Evolutionary conservation across 2,888 invertebrate genomes (phyloP).

Genomic region (Scaptomyza caliginosa): DNA sequence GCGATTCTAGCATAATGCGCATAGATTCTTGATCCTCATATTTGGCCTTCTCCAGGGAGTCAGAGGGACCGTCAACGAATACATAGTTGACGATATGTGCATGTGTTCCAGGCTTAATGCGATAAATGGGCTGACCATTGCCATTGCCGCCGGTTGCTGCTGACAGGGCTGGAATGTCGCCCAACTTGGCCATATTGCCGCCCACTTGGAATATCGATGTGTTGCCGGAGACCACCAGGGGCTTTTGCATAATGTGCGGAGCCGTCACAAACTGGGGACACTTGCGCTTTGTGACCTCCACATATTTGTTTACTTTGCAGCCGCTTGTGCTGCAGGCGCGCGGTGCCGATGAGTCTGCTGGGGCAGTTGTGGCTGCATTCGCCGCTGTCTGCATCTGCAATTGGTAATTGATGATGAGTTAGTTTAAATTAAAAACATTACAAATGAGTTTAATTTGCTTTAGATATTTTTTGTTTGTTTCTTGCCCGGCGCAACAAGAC

Average conservation of each 20-base stretch:
- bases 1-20: conserved; percentile 78
- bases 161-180: conserved; percentile 72
- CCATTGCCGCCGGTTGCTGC: conserved; percentile 12
- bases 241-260: conserved; percentile 76
- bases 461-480: not conserved
- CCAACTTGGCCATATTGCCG: conserved; percentile 71
- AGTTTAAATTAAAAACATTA: not conserved
- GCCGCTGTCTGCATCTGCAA: conserved; percentile 38
- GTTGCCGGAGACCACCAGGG: conserved; percentile 81
- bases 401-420: not conserved
- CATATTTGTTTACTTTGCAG: conserved; percentile 65
- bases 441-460: too few relatives aligned
- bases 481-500: conserved; percentile 11
- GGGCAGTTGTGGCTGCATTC: not conserved
- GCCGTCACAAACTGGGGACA: conserved; percentile 77
- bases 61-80: conserved; percentile 79
- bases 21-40: conserved; percentile 80
- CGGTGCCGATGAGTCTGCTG: conserved; percentile 20
- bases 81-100: conserved; percentile 83
- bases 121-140: conserved; percentile 69
- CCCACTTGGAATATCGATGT: conserved; percentile 82
- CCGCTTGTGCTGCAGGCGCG: conserved; percentile 53
- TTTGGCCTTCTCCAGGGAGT: conserved; percentile 79
- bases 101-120: conserved; percentile 83
- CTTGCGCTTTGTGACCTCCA: conserved; percentile 77